These are phyloP conservation scores for Solen grandis DNA, from an alignment of 1,140 invertebrate species.

Conservation along the genomic window DNA sequence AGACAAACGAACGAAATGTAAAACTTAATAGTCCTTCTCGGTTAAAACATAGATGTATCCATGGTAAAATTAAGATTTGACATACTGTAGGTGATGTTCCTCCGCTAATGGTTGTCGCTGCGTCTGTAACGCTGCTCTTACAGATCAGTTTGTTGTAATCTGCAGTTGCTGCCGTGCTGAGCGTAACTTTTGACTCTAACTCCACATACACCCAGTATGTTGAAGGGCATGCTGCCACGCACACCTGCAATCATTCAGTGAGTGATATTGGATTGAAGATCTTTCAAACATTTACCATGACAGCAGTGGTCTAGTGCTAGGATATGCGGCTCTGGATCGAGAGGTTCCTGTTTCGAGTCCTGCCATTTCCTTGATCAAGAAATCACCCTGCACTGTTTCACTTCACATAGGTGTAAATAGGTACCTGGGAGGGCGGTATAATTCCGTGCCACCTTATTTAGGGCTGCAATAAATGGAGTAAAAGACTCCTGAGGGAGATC, in stretches of 20 bases:
- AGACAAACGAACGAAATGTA: too few relatives aligned
- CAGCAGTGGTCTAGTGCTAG: too few relatives aligned
- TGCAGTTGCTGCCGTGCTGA: not conserved
- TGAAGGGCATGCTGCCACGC: conserved; percentile 88
- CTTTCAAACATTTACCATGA: not conserved
- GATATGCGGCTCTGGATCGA: not conserved
- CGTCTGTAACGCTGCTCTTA: conserved; percentile 82
- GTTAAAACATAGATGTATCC: too few relatives aligned
- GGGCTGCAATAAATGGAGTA: too few relatives aligned
- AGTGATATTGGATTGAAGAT: not conserved
- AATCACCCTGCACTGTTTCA: not conserved
- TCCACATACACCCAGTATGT: conserved; percentile 81
- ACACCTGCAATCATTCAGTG: conserved; percentile 84
- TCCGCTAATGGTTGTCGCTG: conserved; percentile 65
- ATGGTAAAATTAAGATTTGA: too few relatives aligned
- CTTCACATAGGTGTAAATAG: not conserved
- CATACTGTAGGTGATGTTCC: conserved; percentile 56
- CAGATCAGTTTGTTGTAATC: conserved; percentile 85
- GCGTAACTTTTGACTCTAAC: conserved; percentile 51
- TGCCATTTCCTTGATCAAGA: not conserved
- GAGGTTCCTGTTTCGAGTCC: not conserved
- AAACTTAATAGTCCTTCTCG: too few relatives aligned
- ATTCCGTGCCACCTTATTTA: too few relatives aligned
- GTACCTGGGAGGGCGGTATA: too few relatives aligned
- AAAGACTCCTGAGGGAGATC: too few relatives aligned